Evolutionary conservation across 2,888 invertebrate species (phyloP).

Genomic region (Pardosa pseudoannulata): DNA sequence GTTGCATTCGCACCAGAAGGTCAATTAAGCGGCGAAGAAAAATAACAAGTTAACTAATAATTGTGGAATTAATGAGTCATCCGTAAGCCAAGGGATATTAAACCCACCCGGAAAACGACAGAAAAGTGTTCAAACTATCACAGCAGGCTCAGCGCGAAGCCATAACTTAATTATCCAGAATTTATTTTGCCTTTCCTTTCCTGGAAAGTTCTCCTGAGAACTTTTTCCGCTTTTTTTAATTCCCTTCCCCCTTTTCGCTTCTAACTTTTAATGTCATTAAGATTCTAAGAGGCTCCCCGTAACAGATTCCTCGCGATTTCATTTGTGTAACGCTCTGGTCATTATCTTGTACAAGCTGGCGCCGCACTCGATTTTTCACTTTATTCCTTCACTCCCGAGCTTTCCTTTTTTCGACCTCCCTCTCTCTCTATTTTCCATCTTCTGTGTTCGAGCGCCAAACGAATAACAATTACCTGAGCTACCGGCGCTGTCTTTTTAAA

Average conservation of each 20-base stretch:
- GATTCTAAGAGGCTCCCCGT: conserved; percentile 48
- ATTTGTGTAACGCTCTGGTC: conserved; percentile 57
- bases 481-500: not conserved
- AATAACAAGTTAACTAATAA: conserved; percentile 57
- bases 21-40: conserved; percentile 55
- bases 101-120: conserved; percentile 40
- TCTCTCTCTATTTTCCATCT: conserved; percentile 24
- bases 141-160: conserved; percentile 30
- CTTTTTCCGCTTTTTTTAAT: conserved; percentile 39
- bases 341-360: conserved; percentile 59
- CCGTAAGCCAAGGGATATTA: conserved; percentile 48
- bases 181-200: conserved; percentile 54
- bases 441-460: not conserved
- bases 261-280: conserved; percentile 67
- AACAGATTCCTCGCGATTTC: conserved; percentile 63
- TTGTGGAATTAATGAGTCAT: conserved; percentile 64
- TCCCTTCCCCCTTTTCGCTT: conserved; percentile 25
- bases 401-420: not conserved
- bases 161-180: conserved; percentile 61
- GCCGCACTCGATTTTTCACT: conserved; percentile 19
- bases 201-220: conserved; percentile 32
- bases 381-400: not conserved
- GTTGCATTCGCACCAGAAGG: conserved; percentile 49
- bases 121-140: conserved; percentile 55
- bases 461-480: conserved; percentile 2